A percentile compares a stretch with the other conserved stretches of the same genome.
phyloP scores from a whole-genome alignment of 2,113 vertebrate species.

The Cyanistes caeruleus region DNA sequence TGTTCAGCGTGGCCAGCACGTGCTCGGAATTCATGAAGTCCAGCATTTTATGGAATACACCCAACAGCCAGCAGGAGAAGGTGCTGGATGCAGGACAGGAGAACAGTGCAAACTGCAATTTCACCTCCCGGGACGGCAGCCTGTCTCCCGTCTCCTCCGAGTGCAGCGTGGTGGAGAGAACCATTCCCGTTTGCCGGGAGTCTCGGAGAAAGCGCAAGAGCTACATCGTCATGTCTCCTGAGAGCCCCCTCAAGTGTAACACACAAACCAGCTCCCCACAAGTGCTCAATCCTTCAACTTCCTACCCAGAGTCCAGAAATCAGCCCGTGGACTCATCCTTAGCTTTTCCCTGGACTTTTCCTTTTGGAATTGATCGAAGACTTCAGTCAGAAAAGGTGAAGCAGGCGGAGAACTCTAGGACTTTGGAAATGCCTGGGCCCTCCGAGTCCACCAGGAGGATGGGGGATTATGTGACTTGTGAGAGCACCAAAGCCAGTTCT shows the following conservation, averaged over 20 bases:
- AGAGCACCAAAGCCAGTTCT: conserved; percentile 86
- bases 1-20: conserved; percentile 97
- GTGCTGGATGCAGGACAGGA: conserved; percentile 87
- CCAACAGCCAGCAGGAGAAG: conserved; percentile 82
- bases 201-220: conserved; percentile 94
- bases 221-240: conserved; percentile 91
- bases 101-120: conserved; percentile 84
- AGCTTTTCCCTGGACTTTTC: conserved; percentile 97
- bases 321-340: conserved; percentile 93
- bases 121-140: conserved; percentile 90
- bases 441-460: conserved; percentile 84
- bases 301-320: conserved; percentile 88
- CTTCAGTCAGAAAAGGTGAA: conserved; percentile 93
- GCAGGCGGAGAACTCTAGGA: conserved; percentile 88
- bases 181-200: conserved; percentile 90
- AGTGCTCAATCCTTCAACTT: conserved; percentile 89
- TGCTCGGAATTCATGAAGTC: conserved; percentile 99
- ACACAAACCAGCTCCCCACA: conserved; percentile 92
- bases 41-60: conserved; percentile 93
- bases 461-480: conserved; percentile 90
- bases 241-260: conserved; percentile 91
- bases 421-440: conserved; percentile 87
- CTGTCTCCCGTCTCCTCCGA: conserved; percentile 95
- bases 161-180: conserved; percentile 93
- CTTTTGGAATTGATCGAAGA: conserved; percentile 92